phyloP scores from a whole-genome alignment of 2,797 vertebrate species.

The Cyprinodon diabolis region DNA sequence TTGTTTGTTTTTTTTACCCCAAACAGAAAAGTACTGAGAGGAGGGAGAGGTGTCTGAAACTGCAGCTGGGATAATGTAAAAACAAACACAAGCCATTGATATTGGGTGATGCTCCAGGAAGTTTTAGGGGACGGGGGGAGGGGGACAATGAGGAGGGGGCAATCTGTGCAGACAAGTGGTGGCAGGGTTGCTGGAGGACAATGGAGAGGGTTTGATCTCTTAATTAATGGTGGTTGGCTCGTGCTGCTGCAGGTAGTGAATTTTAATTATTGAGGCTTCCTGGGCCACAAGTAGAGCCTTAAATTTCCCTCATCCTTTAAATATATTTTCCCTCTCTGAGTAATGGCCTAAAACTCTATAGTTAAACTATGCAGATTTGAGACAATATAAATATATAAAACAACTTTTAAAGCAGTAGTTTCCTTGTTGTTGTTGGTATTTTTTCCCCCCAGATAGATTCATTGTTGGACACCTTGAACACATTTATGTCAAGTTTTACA shows the following conservation, averaged over 20 bases:
- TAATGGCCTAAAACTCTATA: background rate
- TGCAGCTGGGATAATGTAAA: slow-evolving; percentile 76
- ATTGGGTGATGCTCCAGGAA: slow-evolving; percentile 76
- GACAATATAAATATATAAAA: background rate
- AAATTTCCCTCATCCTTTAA: slow-evolving; percentile 7
- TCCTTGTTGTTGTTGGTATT: background rate
- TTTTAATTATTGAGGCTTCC: slow-evolving; percentile 47
- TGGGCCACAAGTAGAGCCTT: background rate
- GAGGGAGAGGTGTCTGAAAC: slow-evolving; percentile 51
- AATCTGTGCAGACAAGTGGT: slow-evolving; percentile 68
- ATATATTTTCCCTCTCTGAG: background rate
- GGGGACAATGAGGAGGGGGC: slow-evolving; percentile 63
- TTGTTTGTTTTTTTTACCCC: slow-evolving; percentile 64
- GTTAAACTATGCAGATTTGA: background rate
- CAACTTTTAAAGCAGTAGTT: background rate
- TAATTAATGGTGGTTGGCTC: slow-evolving; percentile 81
- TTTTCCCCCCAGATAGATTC: background rate
- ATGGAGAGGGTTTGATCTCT: slow-evolving; percentile 79
- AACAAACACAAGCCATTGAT: slow-evolving; percentile 77
- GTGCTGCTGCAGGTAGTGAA: slow-evolving; percentile 77
- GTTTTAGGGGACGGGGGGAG: slow-evolving; percentile 71
- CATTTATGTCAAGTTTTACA: slow-evolving; percentile 6
- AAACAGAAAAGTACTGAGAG: slow-evolving; percentile 58
- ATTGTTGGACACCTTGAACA: slow-evolving; percentile 6
- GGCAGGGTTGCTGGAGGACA: slow-evolving; percentile 73